Evolutionary conservation across 2,888 invertebrate genomes (phyloP), one percentile per base, ranked within the genome.

Genomic region (Cryptocephalus moraei): DNA sequence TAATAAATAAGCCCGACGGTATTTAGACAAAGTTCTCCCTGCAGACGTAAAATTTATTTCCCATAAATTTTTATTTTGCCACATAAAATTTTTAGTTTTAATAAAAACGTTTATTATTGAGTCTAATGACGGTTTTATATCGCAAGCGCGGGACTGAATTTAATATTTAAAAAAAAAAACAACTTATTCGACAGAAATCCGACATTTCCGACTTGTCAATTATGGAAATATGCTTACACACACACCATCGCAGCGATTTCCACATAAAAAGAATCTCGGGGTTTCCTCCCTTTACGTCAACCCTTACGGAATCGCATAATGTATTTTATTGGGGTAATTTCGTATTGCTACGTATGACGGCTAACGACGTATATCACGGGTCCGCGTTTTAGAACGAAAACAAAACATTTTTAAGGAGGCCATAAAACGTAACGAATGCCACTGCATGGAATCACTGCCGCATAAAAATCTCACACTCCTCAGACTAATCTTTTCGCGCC

Each of bases 401-500:
- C 52, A 56, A 56, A 55, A 55, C 51, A 53, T 56, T 57, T 51
- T 55, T 51, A 55, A 54, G 53, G 53, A 50, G 55, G 55, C 57
- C 51, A 59, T 58, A 57, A 58, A 61, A 57, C 45, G 52, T 58
- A 58, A 57, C 55, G 55, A 55, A 58, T 61, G 56, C 59, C 36
- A 36, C 12, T 43, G 52, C 53, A 57, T 49, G 55, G 53, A 60
- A 57, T 58, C 56, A 55, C 50, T 44, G 48, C 36, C 12, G 55
- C 54, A 58, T 58, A 56, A 58, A 61, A 60, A 60, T 57, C 49
- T 57, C 56, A 56, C 54, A 50, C 56, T 54, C 48, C 54, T 52
- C 46, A 46, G 48, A 54, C 59, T 62, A 62, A 62, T 62, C 62
- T 60, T 55, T 56, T 61, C 62, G 60, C 62, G 52, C 49, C 45